Base-by-base conservation (phyloP, 2,797 vertebrate species). In the Anniella stebbinsi region DNA sequence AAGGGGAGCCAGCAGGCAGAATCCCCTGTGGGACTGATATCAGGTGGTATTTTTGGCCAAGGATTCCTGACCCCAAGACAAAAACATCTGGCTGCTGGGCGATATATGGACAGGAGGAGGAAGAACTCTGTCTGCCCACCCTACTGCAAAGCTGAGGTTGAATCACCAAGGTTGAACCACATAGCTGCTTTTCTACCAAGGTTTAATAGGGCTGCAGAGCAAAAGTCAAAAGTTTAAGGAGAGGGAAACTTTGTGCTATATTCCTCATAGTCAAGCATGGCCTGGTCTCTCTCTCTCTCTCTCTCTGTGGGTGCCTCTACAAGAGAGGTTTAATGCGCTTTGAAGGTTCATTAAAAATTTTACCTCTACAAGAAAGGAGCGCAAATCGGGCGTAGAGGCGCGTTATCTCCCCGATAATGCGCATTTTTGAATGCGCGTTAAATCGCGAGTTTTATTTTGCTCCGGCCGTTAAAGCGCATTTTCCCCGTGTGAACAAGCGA, bases 1-100 rank as follows among this genome's bases (percentile, higher is more conserved):
- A n/a, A n/a, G n/a, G 60, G 87, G 75, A 76, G 54, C 87, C 93
- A 94, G 94, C 93, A 92, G 94, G 89, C 92, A 7, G 36, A 93
- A 87, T 91, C 89, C 89, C 94, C 72, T 66, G 23, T 21, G 73
- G 57, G 86, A 38, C 63, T 48, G 73, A 45, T 28, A n/a, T 33
- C 73, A 77, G 85, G 54, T 33, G 73, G 73, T n/a, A 41, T 25
- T 87, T 77, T 87, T 66, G 72, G 72, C 85, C 63, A 77, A 86
- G 54, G n/a, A 63, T 17, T 1, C 54, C 18, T 18, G n/a, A 30
- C 28, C 75, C 70, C 17, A n/a, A 30, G 84, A 13, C 51, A 86
- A 75, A 60, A 38, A 75, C 51, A 57, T 4, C 25, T 23, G 84
- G n/a, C 41, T 11, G 72, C n/a, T 76, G 8, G 21, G 4, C 38